Base-by-base conservation (phyloP, 2,113 vertebrate species). In the Todiramphus saurophagus region DNA sequence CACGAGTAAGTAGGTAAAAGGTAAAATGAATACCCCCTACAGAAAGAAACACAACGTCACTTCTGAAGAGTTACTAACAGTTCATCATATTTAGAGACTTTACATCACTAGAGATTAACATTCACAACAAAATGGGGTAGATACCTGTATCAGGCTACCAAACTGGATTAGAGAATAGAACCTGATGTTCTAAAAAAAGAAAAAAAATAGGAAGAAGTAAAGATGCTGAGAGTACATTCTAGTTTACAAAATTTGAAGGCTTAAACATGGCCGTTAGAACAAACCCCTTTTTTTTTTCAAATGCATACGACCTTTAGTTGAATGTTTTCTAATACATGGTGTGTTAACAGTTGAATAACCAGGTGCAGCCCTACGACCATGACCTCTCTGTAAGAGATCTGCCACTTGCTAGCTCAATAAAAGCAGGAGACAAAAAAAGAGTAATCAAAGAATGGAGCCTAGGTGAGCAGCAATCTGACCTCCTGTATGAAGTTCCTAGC, bases 361-460 rank as follows among this genome's bases (percentile, higher is more conserved):
- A 48, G 0, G 0, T 28, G 11, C 24, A 41, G 17, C 43, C 27
- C 39, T 53, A 3, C 2, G 4, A 46, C 15, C 2, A 3, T 69
- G 55, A 69, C 16, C 37, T 11, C 78, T 66, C 55, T 82, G 7
- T 0, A 53, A 33, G 11, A 91, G 83, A 63, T 15, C n/a, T 30
- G 25, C 8, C 59, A 69, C 39, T 53, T 33, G 50, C 25, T 0
- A 68, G 31, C 8, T 39, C 13, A 7, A 37, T 21, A 27, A 84
- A 81, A 68, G 48, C 7, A 72, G 37, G 33, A 5, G 7, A 11
- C 7, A 25, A 44, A 28, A 53, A 25, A 48, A 17, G 7, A 10
- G 24, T 50, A 81, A 73, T 7, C 11, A 66, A 74, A 69, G 17
- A 56, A 74, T 23, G 33, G 11, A 82, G 24, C 25, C 70, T 56